A percentile compares a stretch with the other conserved stretches of the same genome.
These are phyloP conservation scores for Aurelia sp. DNA, from an alignment of 30 jellyfish, hydroid and myxozoan genomes.

Conservation along the genomic window DNA sequence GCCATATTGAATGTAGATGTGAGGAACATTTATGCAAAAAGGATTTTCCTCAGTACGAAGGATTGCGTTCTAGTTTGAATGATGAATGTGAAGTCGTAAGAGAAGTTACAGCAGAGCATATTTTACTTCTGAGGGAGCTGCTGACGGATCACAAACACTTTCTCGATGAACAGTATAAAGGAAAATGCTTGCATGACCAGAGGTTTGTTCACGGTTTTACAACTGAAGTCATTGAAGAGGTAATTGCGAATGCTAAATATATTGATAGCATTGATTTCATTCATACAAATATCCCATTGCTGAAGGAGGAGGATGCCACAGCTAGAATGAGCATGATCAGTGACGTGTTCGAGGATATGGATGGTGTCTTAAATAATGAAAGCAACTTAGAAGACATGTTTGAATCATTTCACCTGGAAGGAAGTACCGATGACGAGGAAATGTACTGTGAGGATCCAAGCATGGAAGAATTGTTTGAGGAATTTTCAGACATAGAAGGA, in stretches of 20 bases:
- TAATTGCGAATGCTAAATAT: no score
- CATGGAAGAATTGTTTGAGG: no score
- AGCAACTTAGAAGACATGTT: slow-evolving; percentile 8
- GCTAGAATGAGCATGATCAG: no score
- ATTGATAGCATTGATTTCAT: no score
- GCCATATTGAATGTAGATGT: neutral
- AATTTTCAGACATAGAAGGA: no score
- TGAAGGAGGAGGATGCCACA: no score
- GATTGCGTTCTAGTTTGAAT: neutral
- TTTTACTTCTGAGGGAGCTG: neutral
- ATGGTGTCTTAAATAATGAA: neutral
- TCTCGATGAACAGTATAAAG: neutral
- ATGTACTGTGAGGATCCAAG: slow-evolving; percentile 3
- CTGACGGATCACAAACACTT: neutral
- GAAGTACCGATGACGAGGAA: neutral
- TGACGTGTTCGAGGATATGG: no score
- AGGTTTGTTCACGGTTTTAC: no score
- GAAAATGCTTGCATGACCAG: no score
- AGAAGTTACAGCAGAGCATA: neutral
- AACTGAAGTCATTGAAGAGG: no score
- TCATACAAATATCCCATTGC: no score
- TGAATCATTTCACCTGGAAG: slow-evolving; percentile 6
- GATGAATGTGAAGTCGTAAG: neutral
- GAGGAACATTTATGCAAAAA: neutral
- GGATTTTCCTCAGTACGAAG: neutral